Evolutionary conservation across 2,888 invertebrate genomes (phyloP), one percentile per base, ranked within the genome.

Genomic region (Plebejus argus): DNA sequence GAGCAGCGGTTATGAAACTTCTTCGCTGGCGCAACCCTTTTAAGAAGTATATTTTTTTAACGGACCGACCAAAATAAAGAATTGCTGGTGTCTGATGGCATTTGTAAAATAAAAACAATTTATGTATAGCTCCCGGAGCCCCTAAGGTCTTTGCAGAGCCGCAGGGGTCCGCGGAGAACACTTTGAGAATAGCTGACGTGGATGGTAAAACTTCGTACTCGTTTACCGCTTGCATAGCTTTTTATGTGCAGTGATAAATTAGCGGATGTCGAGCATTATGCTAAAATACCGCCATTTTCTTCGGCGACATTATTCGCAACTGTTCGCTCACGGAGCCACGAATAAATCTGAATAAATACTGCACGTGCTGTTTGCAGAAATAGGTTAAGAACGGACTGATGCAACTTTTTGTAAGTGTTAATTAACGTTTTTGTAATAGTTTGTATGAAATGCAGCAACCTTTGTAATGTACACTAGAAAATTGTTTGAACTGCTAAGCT

Each of bases 311-410:
- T 87, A 89, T 85, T 85, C 81, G 85, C 88, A 88, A 87, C 89
- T 88, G 89, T 85, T 87, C 85, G 82, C 80, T 82, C 80, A 79
- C 81, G 78, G 79, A 79, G 79, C 85, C 83, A 83, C 82, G 86
- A 85, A 86, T 84, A 87, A 88, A 87, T 88, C 86, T 89, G 86
- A 90, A 90, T 90, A 90, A 90, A 90, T 90, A 90, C 85, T 84
- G 85, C 89, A 91, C 89, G 87, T 90, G 90, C 86, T 61, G 12
- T 23, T 23, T 20, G 58, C 58, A n/a, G 58, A 58, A n/a, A 53
- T 53, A 53, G 53, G 53, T 53, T 53, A 53, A 53, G 53, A 53
- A 53, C 45, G 45, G 10, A 45, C 10, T 18, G 53, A 53, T 20
- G 58, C 7, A 58, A 58, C n/a, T 58, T 58, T 58, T 58, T 58